Percentiles rank a stretch among this genome's conserved stretches.
phyloP scores from a whole-genome alignment of 2,888 invertebrate species.

The Aradus depressus region DNA sequence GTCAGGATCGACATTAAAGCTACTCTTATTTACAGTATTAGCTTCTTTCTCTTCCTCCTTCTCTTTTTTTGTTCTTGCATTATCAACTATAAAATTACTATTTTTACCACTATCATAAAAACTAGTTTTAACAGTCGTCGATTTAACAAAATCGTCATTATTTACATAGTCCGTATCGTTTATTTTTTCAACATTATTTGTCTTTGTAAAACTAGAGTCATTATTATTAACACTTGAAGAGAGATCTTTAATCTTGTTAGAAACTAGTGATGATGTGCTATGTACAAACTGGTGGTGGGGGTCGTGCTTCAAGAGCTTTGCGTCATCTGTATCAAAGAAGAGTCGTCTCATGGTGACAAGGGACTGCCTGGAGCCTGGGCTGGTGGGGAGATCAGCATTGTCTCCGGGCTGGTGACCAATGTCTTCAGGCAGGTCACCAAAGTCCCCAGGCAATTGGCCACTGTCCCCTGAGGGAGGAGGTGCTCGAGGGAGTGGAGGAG shows the following conservation, averaged over 20 bases:
- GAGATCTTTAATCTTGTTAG: constrained; percentile 18
- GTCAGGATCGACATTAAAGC: no score
- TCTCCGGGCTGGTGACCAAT: no score
- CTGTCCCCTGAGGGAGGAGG: neutral
- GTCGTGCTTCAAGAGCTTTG: constrained; percentile 22
- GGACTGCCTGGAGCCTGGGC: constrained; percentile 23
- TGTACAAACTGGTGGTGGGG: constrained; percentile 18
- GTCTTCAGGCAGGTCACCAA: neutral
- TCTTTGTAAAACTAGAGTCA: constrained; percentile 14
- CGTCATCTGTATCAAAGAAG: constrained; percentile 30
- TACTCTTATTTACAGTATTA: no score
- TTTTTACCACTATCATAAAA: no score
- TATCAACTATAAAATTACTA: no score
- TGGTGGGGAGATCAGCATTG: neutral
- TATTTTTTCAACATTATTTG: no score
- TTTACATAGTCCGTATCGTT: no score
- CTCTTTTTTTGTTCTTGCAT: no score
- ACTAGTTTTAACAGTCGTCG: no score
- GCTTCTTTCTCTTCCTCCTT: no score
- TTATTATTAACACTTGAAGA: constrained; percentile 12
- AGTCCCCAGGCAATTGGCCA: neutral
- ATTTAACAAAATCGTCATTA: no score
- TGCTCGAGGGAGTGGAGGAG: neutral
- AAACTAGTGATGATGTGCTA: constrained; percentile 15
- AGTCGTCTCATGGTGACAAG: constrained; percentile 30